phyloP scores from a whole-genome alignment of 2,113 vertebrate species.

The Naja naja region DNA sequence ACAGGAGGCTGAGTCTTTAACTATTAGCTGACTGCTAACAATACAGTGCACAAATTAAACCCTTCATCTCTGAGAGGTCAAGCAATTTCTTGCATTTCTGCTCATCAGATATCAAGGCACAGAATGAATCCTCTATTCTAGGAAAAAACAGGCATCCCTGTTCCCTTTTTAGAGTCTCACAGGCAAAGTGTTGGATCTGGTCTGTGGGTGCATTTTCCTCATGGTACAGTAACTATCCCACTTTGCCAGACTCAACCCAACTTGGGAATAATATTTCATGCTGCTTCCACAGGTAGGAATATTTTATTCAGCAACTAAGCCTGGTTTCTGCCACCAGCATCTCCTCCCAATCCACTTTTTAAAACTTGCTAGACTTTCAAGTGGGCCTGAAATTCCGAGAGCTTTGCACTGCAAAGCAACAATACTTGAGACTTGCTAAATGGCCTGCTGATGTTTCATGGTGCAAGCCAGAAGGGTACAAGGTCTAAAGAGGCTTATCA shows the following conservation, averaged over 20 bases:
- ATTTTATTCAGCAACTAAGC: neutral
- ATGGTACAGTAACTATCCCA: neutral
- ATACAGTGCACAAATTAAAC: neutral
- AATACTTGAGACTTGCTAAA: neutral
- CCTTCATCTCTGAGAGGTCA: neutral
- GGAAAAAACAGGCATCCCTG: neutral
- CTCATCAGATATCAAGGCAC: neutral
- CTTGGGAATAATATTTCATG: neutral
- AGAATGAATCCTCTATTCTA: neutral
- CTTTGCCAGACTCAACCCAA: neutral
- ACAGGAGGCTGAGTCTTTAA: neutral
- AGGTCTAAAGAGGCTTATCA: neutral
- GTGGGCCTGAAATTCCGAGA: neutral
- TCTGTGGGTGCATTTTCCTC: neutral
- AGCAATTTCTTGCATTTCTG: neutral
- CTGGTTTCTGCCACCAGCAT: neutral
- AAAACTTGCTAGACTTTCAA: neutral
- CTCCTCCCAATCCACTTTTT: neutral
- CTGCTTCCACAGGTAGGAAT: neutral
- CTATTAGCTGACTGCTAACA: neutral
- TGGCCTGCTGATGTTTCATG: neutral
- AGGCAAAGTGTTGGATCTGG: neutral
- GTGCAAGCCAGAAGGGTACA: neutral
- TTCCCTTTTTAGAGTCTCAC: neutral
- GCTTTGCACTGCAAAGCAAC: neutral